phyloP scores from a whole-genome alignment of 2,888 invertebrate species.

The Nasonovia ribisnigri region DNA sequence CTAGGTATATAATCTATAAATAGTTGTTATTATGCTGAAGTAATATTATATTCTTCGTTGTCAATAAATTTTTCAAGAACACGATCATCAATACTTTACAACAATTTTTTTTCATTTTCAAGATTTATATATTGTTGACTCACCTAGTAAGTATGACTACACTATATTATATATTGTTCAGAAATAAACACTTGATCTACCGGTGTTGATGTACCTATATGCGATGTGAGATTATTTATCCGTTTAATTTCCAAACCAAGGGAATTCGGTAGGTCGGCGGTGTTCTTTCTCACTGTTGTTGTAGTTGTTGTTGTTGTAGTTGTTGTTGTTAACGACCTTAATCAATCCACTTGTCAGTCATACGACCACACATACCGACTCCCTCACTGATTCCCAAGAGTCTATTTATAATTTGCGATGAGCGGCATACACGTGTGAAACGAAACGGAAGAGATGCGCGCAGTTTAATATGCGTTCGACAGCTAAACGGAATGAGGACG shows the following conservation, averaged over 20 bases:
- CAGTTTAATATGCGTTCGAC: constrained; percentile 60
- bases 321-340: constrained; percentile 42
- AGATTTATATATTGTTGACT: neutral
- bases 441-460: constrained; percentile 38
- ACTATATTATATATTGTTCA: neutral
- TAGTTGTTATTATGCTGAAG: neutral
- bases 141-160: neutral
- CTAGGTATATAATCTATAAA: too few species aligned
- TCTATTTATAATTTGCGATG: neutral
- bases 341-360: constrained; percentile 55
- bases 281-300: neutral
- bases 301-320: neutral
- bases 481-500: constrained; percentile 31
- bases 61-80: neutral
- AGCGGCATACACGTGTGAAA: neutral
- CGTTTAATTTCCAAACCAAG: neutral
- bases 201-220: neutral
- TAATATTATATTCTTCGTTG: neutral
- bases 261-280: neutral
- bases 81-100: neutral
- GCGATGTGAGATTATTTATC: constrained; percentile 10
- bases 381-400: neutral
- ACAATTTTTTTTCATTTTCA: neutral
- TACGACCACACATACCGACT: neutral
- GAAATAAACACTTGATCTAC: neutral